These are phyloP conservation scores for Thomomys bottae DNA, from an alignment of 2,113 vertebrate genomes.

Conservation along the genomic window DNA sequence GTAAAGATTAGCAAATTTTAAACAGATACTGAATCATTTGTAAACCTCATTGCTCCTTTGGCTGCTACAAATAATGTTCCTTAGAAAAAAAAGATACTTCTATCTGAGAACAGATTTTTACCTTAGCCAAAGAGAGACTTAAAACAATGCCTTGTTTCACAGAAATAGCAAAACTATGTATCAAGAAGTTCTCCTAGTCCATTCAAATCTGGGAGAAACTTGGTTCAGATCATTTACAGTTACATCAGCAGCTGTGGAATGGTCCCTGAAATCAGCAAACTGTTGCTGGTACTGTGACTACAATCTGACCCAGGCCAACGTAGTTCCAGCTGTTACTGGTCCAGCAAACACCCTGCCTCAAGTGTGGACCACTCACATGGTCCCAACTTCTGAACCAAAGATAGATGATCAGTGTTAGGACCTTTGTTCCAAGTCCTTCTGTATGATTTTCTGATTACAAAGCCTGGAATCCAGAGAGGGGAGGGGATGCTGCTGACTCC, in stretches of 20 bases:
- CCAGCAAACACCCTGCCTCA: too few relatives aligned
- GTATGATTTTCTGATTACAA: slow-evolving; percentile 19
- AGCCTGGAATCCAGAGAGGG: background rate
- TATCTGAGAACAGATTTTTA: background rate
- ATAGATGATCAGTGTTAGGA: background rate
- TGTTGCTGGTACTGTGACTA: background rate
- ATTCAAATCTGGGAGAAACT: background rate
- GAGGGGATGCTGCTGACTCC: background rate
- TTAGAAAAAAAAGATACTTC: slow-evolving; percentile 3
- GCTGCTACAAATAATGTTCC: background rate
- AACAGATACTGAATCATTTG: background rate
- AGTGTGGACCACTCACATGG: background rate
- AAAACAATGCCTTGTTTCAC: background rate
- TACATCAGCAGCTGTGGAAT: slow-evolving; percentile 41
- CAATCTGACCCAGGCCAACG: background rate
- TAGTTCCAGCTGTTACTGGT: too few relatives aligned
- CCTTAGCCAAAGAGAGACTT: background rate
- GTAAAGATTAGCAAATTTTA: slow-evolving; percentile 7
- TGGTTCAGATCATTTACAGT: background rate
- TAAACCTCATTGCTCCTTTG: background rate
- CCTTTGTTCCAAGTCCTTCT: background rate
- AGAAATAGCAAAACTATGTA: background rate
- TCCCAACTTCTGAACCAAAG: background rate
- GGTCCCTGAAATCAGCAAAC: background rate
- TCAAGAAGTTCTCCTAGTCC: background rate